Conservation (phyloP, 2,113 vertebrate species). For the Canis aureus region DNA sequence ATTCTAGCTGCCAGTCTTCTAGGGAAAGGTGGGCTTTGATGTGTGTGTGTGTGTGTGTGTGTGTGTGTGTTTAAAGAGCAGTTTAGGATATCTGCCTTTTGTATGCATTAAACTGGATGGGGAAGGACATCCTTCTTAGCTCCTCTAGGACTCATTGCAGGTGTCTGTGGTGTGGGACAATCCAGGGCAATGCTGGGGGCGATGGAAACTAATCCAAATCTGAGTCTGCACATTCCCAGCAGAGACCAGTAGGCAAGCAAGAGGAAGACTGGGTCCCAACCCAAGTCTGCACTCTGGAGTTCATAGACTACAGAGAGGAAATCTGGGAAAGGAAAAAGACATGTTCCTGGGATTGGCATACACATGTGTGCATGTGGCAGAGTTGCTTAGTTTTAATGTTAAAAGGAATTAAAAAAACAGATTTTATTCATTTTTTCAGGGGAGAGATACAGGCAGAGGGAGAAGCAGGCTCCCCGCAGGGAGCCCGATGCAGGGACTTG, state of each 20-base stretch:
- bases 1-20: background rate
- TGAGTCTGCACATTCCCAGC: background rate
- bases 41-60: background rate
- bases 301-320: background rate
- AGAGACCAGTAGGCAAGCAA: background rate
- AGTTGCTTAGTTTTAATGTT: constrained; percentile 21
- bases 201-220: background rate
- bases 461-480: no score
- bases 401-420: background rate
- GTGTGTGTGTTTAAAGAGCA: background rate
- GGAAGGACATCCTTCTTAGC: background rate
- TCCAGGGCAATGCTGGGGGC: background rate
- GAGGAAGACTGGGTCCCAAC: background rate
- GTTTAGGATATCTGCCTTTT: background rate
- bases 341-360: background rate
- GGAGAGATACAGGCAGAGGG: no score
- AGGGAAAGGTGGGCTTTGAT: background rate
- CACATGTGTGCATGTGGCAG: background rate
- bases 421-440: no score
- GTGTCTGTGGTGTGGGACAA: background rate
- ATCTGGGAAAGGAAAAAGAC: background rate
- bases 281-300: background rate
- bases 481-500: no score
- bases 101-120: background rate
- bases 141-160: background rate